These are phyloP conservation scores for Pseudochaenichthys georgianus DNA, from an alignment of 2,797 vertebrate genomes.

Conservation along the genomic window DNA sequence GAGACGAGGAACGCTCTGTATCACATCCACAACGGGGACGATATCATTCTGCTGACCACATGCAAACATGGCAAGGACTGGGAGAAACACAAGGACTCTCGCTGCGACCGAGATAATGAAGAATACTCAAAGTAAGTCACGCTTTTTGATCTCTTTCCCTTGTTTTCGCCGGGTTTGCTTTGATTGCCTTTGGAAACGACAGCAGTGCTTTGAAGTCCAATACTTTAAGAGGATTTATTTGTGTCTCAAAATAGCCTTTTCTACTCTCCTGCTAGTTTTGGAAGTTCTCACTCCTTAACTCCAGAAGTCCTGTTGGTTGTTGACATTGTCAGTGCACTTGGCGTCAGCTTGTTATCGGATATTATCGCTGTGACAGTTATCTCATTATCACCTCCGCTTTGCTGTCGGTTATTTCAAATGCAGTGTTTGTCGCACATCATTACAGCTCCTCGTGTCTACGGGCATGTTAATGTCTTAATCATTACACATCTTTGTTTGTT, in stretches of 20 bases:
- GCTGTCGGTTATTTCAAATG: constrained; percentile 36
- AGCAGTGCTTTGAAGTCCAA: background rate
- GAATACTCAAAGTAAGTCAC: constrained; percentile 88
- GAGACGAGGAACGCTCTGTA: constrained; percentile 89
- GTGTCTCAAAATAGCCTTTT: background rate
- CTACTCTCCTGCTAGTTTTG: background rate
- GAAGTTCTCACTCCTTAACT: background rate
- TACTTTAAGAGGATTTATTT: background rate
- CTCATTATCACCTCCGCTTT: constrained; percentile 39
- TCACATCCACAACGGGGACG: constrained; percentile 87
- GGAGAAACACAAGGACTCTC: constrained; percentile 87
- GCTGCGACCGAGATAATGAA: constrained; percentile 85
- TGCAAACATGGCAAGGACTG: constrained; percentile 90
- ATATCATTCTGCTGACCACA: constrained; percentile 87
- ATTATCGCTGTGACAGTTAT: constrained; percentile 7
- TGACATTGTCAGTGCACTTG: background rate
- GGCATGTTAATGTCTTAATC: constrained; percentile 23
- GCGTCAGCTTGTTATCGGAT: constrained; percentile 7
- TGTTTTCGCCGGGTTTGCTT: background rate
- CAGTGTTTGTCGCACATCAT: constrained; percentile 29
- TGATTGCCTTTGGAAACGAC: background rate
- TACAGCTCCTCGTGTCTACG: constrained; percentile 23
- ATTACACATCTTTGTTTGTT: constrained; percentile 15
- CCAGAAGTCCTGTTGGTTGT: too few species aligned
- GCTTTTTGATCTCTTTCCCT: constrained; percentile 20